Evolutionary conservation across 2,888 invertebrate genomes (phyloP).

Genomic region (Lacanobia oleracea): DNA sequence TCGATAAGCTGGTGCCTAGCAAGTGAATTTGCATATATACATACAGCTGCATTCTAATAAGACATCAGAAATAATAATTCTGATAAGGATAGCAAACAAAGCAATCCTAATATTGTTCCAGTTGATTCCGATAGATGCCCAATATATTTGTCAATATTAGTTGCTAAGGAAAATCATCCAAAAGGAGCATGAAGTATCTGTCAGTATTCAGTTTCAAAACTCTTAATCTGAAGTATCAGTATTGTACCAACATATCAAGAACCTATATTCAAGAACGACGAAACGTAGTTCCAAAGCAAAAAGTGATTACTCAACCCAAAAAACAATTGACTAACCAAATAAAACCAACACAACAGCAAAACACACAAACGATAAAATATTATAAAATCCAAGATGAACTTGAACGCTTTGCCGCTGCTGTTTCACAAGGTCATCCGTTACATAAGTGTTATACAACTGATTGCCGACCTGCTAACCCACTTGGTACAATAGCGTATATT

Average conservation of each 20-base stretch:
- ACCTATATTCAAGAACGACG: neutral
- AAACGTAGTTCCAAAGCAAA: neutral
- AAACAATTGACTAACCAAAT: slow-evolving; percentile 17
- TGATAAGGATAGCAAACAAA: slow-evolving; percentile 9
- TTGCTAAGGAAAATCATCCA: neutral
- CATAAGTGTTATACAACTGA: slow-evolving; percentile 56
- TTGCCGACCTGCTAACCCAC: slow-evolving; percentile 62
- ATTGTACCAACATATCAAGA: neutral
- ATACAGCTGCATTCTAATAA: neutral
- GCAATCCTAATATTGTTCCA: neutral
- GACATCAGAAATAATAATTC: neutral
- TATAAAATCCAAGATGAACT: slow-evolving; percentile 57
- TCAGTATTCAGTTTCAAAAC: neutral
- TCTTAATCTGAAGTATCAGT: neutral
- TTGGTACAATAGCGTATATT: slow-evolving; percentile 54
- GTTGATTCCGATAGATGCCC: neutral
- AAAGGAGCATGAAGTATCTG: neutral
- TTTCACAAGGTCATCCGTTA: slow-evolving; percentile 64
- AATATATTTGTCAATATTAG: neutral
- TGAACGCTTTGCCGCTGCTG: slow-evolving; percentile 52
- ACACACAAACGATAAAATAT: slow-evolving; percentile 33
- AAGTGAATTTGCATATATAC: neutral
- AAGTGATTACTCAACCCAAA: slow-evolving; percentile 1
- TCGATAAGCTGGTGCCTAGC: slow-evolving; percentile 11
- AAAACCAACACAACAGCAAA: slow-evolving; percentile 14